Evolutionary conservation across 2,888 invertebrate genomes (phyloP).

Genomic region (Cephus runcator): DNA sequence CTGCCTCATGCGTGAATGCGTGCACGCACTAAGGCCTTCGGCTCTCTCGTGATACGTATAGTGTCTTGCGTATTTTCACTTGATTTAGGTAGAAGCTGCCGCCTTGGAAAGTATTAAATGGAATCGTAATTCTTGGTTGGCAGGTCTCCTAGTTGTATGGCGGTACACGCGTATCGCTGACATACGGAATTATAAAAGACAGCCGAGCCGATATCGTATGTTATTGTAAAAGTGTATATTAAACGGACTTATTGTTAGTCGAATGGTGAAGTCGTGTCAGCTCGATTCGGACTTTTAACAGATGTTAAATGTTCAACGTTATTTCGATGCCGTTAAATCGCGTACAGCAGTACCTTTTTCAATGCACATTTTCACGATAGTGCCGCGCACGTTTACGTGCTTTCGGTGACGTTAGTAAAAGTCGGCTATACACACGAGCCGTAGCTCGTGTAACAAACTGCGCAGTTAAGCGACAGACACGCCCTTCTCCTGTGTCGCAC

Average conservation of each 20-base stretch:
- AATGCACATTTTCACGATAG: not conserved
- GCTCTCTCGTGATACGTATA: not conserved
- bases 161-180: not conserved
- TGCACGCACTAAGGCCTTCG: not conserved
- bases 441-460: conserved; percentile 62
- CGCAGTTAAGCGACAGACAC: conserved; percentile 61
- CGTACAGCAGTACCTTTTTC: not conserved
- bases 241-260: not conserved
- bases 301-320: not conserved
- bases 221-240: not conserved
- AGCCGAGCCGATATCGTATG: not conserved
- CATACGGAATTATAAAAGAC: not conserved
- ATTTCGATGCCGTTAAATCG: not conserved
- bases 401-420: conserved; percentile 18
- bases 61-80: not conserved
- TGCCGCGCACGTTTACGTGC: not conserved
- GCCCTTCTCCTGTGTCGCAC: conserved; percentile 60
- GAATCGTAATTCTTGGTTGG: not conserved
- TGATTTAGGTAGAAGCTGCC: not conserved
- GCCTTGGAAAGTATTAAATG: not conserved
- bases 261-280: not conserved
- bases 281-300: not conserved
- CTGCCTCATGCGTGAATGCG: not conserved
- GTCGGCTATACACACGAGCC: conserved; percentile 40
- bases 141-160: not conserved